A percentile compares a stretch with the other conserved stretches of the same genome.
These are phyloP conservation scores for Cichladusa arquata DNA, from an alignment of 2,113 vertebrate species.

Conservation along the genomic window DNA sequence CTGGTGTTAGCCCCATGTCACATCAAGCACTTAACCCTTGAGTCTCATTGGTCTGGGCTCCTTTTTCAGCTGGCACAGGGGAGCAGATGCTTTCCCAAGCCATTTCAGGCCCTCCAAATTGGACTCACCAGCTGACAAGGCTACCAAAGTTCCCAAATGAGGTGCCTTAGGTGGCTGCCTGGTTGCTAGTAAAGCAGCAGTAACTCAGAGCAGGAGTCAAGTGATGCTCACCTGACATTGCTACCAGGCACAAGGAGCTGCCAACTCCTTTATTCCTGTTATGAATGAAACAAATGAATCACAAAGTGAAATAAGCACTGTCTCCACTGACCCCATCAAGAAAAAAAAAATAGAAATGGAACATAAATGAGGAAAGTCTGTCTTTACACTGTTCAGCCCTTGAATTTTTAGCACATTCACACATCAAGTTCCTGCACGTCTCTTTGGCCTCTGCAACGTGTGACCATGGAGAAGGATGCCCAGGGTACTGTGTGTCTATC, in stretches of 20 bases:
- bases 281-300: neutral
- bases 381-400: neutral
- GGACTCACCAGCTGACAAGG: neutral
- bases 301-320: neutral
- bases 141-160: neutral
- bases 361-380: neutral
- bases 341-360: neutral
- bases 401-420: neutral
- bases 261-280: neutral
- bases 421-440: neutral
- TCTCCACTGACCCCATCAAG: neutral
- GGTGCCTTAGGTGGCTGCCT: neutral
- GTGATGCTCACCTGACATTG: neutral
- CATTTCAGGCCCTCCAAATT: neutral
- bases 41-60: neutral
- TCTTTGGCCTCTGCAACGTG: neutral
- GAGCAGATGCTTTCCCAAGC: neutral
- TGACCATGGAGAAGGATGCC: neutral
- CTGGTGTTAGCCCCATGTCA: fast-evolving
- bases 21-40: fast-evolving
- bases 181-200: neutral
- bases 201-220: neutral
- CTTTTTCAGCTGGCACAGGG: neutral
- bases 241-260: neutral
- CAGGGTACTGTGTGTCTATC: neutral